phyloP scores from a whole-genome alignment of 2,113 vertebrate genomes.

The Setophaga coronata region DNA sequence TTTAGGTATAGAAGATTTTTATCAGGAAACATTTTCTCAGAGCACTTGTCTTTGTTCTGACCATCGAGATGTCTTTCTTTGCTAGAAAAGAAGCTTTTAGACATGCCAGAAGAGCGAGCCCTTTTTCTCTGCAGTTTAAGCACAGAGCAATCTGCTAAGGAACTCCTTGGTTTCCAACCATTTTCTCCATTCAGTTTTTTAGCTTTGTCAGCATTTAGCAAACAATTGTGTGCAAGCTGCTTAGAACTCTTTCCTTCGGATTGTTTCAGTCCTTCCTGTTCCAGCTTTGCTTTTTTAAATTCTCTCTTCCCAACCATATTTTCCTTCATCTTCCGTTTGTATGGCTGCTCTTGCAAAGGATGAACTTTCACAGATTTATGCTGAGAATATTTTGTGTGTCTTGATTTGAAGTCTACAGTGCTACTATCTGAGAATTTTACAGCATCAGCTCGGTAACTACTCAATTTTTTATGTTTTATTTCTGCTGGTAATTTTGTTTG shows the following conservation, averaged over 20 bases:
- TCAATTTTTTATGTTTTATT: background rate
- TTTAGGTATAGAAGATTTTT: constrained; percentile 31
- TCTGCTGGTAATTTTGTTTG: background rate
- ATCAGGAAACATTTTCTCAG: constrained; percentile 48
- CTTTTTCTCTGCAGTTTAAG: constrained; percentile 27
- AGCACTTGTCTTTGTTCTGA: constrained; percentile 27
- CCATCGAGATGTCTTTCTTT: background rate
- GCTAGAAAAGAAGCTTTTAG: constrained; percentile 1
- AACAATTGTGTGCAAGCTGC: background rate
- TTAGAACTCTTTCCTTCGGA: background rate
- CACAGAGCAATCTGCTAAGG: background rate
- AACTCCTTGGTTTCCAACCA: constrained; percentile 19
- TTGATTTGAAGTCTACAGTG: background rate
- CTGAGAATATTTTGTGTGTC: background rate
- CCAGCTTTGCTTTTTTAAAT: constrained; percentile 3
- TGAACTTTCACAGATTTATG: constrained; percentile 23
- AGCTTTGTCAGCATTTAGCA: constrained; percentile 11
- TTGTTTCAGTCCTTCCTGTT: constrained; percentile 13
- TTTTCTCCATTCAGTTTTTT: constrained; percentile 16
- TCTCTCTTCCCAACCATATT: background rate
- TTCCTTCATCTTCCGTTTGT: constrained; percentile 58
- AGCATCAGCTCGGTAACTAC: background rate
- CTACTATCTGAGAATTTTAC: background rate
- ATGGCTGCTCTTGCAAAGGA: constrained; percentile 43
- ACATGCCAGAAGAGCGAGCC: background rate